These are phyloP conservation scores for Leptestheria dahalacensis DNA, from an alignment of 1,140 invertebrate species.

Conservation along the genomic window DNA sequence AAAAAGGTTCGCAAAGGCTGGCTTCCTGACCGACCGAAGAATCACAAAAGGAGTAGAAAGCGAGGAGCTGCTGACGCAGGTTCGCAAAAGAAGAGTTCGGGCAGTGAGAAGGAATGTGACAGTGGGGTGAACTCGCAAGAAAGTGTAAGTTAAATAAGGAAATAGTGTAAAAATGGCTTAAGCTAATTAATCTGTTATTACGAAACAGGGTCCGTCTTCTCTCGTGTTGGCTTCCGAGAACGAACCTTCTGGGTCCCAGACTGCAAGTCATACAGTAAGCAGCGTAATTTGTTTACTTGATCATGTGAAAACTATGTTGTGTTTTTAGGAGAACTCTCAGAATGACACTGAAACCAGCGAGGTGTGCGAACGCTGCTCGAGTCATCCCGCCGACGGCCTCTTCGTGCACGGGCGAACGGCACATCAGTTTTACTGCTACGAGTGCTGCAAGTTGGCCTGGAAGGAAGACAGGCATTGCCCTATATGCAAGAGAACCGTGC, in stretches of 20 bases:
- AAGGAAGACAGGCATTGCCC: not conserved
- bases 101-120: not conserved
- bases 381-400: not conserved
- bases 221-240: too few relatives aligned
- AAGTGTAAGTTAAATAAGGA: too few relatives aligned
- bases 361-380: not conserved
- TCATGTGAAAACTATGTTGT: too few relatives aligned
- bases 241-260: too few relatives aligned
- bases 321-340: too few relatives aligned
- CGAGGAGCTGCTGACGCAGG: not conserved
- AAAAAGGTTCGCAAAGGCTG: not conserved
- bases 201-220: too few relatives aligned
- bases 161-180: too few relatives aligned
- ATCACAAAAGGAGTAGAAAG: not conserved
- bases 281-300: too few relatives aligned
- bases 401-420: not conserved
- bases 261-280: too few relatives aligned
- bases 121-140: not conserved
- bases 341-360: too few relatives aligned
- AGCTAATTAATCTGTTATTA: too few relatives aligned
- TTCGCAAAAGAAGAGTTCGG: not conserved
- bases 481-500: not conserved
- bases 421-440: constrained; percentile 1
- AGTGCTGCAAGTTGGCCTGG: constrained; percentile 1
- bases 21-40: not conserved